A percentile compares a stretch with the other conserved stretches of the same genome.
Evolutionary conservation across 2,797 vertebrate genomes (phyloP).

Genomic region (Sebastes alutus): DNA sequence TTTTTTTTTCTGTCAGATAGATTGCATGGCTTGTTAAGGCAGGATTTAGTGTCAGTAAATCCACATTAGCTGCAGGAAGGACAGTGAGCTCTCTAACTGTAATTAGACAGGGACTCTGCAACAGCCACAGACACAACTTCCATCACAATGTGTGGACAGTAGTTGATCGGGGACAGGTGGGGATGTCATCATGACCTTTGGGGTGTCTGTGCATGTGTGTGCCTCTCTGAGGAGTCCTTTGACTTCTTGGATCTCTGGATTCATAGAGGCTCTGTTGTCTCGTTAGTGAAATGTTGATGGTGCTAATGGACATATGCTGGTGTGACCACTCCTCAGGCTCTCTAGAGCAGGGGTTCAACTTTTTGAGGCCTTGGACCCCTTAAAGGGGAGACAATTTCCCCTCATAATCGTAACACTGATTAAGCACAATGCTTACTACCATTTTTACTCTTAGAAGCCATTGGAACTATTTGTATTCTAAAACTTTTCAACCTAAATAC

Average conservation of each 20-base stretch:
- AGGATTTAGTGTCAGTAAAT: constrained; percentile 72
- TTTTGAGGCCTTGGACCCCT: no score
- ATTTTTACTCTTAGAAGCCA: background rate
- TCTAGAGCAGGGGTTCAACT: no score
- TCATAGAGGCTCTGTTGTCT: constrained; percentile 66
- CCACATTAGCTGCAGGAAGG: constrained; percentile 63
- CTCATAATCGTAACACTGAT: no score
- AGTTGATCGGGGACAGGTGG: constrained; percentile 82
- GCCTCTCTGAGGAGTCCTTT: constrained; percentile 22
- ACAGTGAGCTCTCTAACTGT: constrained; percentile 59
- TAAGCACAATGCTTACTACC: no score
- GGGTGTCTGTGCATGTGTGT: constrained; percentile 28
- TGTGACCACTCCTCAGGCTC: background rate
- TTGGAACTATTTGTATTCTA: no score
- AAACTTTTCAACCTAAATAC: no score
- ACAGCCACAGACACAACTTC: constrained; percentile 48
- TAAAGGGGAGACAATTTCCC: no score
- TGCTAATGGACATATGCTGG: constrained; percentile 52
- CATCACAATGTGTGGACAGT: constrained; percentile 69
- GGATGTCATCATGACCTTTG: constrained; percentile 73
- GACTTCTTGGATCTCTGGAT: constrained; percentile 32
- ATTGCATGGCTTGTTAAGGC: constrained; percentile 66
- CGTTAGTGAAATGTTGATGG: constrained; percentile 72
- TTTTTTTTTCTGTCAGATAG: constrained; percentile 43
- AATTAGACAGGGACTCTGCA: constrained; percentile 67